phyloP scores from a whole-genome alignment of 2,888 invertebrate genomes.

The Pseudococcus viburni region DNA sequence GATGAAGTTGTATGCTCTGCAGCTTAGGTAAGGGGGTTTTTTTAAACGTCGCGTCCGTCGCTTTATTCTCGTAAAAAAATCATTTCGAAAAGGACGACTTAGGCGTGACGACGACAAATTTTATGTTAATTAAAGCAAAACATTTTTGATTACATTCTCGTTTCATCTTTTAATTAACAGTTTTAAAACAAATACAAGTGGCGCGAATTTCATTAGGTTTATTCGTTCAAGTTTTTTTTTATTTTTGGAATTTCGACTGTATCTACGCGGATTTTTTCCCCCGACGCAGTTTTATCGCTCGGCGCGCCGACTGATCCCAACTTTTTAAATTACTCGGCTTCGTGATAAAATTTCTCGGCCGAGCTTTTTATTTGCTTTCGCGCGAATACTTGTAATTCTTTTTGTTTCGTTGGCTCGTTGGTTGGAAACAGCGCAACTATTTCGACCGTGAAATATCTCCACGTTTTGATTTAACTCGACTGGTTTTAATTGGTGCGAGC shows the following conservation, averaged over 20 bases:
- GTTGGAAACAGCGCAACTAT: neutral
- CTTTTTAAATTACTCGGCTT: slow-evolving; percentile 52
- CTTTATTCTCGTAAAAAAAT: neutral
- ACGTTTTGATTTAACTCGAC: slow-evolving; percentile 25
- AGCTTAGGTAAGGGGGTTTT: neutral
- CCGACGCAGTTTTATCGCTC: neutral
- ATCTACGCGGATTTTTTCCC: neutral
- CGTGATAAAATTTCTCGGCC: slow-evolving; percentile 13
- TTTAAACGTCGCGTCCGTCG: neutral
- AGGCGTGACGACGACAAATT: slow-evolving; percentile 4
- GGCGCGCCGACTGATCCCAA: neutral
- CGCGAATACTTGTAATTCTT: slow-evolving; percentile 38
- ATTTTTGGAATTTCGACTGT: neutral
- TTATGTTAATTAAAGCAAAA: slow-evolving; percentile 50
- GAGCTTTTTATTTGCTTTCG: slow-evolving; percentile 10
- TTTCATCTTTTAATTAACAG: slow-evolving; percentile 55
- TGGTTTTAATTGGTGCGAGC: neutral
- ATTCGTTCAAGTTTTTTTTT: slow-evolving; percentile 31
- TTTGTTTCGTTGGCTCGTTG: neutral
- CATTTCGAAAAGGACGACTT: neutral
- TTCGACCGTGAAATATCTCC: slow-evolving; percentile 1
- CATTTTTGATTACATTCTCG: slow-evolving; percentile 29
- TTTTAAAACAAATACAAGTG: slow-evolving; percentile 19
- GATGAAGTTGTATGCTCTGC: neutral
- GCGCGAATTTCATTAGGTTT: slow-evolving; percentile 34